Conservation (phyloP, 2,797 vertebrate genomes). For the Acanthiza pusilla region DNA sequence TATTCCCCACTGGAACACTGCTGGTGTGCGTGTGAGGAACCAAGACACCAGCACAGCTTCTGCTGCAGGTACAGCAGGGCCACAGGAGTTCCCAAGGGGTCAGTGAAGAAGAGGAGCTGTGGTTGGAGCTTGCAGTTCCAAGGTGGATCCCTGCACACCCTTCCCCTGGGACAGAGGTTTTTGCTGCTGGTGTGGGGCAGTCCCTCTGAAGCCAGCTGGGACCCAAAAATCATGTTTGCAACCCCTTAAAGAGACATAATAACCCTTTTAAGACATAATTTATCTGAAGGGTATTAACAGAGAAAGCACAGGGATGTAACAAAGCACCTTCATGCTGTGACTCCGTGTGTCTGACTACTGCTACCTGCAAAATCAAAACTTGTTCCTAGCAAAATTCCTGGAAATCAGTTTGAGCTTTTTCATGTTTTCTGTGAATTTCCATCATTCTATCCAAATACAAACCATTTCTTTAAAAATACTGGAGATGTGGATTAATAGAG, state of each 20-base stretch:
- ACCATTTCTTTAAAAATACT: neutral
- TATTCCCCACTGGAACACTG: neutral
- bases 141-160: neutral
- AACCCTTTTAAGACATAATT: neutral
- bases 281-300: neutral
- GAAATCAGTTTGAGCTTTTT: neutral
- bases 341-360: neutral
- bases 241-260: neutral
- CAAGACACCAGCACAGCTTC: neutral
- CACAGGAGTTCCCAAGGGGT: neutral
- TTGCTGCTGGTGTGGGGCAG: neutral
- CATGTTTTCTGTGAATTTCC: neutral
- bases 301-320: neutral
- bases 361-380: neutral
- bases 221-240: neutral
- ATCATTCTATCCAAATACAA: neutral
- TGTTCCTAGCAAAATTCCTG: neutral
- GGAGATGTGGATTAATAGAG: neutral
- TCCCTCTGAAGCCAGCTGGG: neutral
- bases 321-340: neutral
- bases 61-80: neutral
- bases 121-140: neutral
- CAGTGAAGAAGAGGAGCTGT: neutral
- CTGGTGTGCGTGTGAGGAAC: neutral
- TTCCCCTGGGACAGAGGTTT: neutral